Conservation (phyloP, 1,140 invertebrate genomes). For the Calephelis nemesis region DNA sequence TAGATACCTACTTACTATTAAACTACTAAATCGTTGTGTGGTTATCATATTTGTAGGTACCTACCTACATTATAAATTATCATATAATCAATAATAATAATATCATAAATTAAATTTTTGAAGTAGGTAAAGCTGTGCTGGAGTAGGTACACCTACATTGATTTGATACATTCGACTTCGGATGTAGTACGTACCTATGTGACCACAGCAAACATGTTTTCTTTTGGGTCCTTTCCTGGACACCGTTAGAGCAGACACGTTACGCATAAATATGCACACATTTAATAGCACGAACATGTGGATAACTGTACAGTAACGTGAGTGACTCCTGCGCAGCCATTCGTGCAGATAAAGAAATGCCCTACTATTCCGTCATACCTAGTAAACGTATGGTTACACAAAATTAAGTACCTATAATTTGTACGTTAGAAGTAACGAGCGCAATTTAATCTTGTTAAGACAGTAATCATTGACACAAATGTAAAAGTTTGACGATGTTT, state of each 20-base stretch:
- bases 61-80: too few species aligned
- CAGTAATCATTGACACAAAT: too few species aligned
- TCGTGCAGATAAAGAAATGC: constrained; percentile 56
- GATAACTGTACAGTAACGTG: constrained; percentile 65
- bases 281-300: constrained; percentile 70
- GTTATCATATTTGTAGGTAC: too few species aligned
- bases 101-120: too few species aligned
- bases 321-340: constrained; percentile 56
- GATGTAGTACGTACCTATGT: background rate
- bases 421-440: too few species aligned
- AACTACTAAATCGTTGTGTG: too few species aligned
- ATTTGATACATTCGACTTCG: constrained; percentile 7
- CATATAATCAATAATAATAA: too few species aligned
- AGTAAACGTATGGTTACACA: constrained; percentile 1
- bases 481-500: too few species aligned
- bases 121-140: too few species aligned
- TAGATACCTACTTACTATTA: too few species aligned
- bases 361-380: constrained; percentile 23
- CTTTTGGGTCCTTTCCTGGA: constrained; percentile 53
- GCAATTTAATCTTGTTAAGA: too few species aligned
- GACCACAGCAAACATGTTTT: constrained; percentile 29
- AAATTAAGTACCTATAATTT: background rate
- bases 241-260: constrained; percentile 70
- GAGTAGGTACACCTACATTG: too few species aligned
- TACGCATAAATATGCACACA: constrained; percentile 75